Conservation (phyloP, 2,797 vertebrate genomes). For the Danio jaintianensis region DNA sequence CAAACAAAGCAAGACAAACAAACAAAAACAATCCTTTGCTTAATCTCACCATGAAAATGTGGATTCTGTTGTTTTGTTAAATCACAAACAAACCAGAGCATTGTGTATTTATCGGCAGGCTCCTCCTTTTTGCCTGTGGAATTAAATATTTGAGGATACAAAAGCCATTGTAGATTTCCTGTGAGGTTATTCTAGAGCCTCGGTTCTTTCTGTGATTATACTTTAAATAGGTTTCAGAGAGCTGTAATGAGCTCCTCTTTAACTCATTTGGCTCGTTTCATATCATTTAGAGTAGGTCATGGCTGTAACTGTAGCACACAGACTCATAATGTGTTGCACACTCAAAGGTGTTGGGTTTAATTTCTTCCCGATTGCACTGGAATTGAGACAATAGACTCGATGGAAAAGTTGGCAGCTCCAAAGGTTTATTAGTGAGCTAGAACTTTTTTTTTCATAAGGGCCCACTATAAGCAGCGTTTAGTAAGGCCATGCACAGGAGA, state of each 20-base stretch:
- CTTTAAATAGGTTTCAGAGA: neutral
- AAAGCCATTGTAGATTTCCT: conserved; percentile 1
- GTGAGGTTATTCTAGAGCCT: neutral
- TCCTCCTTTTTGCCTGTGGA: neutral
- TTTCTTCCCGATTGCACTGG: neutral
- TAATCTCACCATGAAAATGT: neutral
- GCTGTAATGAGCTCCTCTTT: conserved; percentile 7
- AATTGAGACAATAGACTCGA: neutral
- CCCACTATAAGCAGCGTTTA: conserved; percentile 13
- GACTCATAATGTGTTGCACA: conserved; percentile 12
- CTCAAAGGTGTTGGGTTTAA: conserved; percentile 10
- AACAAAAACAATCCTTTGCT: neutral
- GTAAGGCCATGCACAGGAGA: neutral
- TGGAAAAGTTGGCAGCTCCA: neutral
- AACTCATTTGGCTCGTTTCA: conserved; percentile 10
- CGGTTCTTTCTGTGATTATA: neutral
- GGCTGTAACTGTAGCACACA: neutral
- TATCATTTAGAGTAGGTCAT: neutral
- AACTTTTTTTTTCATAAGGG: neutral
- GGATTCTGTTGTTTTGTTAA: neutral
- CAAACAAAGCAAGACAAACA: no score
- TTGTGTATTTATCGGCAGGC: conserved; percentile 9
- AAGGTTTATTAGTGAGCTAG: conserved; percentile 7
- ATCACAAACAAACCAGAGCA: neutral
- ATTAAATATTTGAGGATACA: neutral